Evolutionary conservation across 2,113 vertebrate genomes (phyloP), one percentile per base, ranked within the genome.

Genomic region (Corydoras sp.): DNA sequence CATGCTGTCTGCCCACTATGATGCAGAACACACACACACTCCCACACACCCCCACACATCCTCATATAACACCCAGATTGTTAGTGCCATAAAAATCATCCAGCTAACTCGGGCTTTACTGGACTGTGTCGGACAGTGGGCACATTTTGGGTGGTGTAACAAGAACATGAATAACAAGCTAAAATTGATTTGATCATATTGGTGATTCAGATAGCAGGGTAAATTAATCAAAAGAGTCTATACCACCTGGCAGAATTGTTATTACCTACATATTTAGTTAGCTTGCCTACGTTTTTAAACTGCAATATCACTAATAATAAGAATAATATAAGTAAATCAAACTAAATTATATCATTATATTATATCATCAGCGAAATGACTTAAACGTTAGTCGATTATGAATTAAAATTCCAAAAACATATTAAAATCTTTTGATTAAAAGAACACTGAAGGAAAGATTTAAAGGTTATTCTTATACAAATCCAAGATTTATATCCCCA

Each of bases 161-260:
- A 18, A 50, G 62, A 50, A 62, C 32, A 48, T 65, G 76, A 68
- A 77, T 29, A 76, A 73, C 66, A 65, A 76, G 73, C 78, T 78
- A 69, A 60, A 71, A 74, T 50, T 66, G 71, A 76, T 65, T 74
- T 66, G 79, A 73, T 14, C 59, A 24, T 30, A 65, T 15, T 65
- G 51, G 24, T 35, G 43, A 54, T 62, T 65, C 62, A 32, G 43
- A 63, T 68, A 70, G 58, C 54, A 55, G 43, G 48, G 30, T 59
- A 71, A 55, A 64, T 76, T 76, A 77, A 76, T 83, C 83, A 5
- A 61, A 82, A 54, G 0, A 3, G 61, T 55, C 43, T 56, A 30
- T 4, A 24, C 49, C 2, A 9, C 71, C 53, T 1, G 75, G 54
- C 51, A 53, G 13, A 53, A 14, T 10, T 4, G 51, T 14, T 9